Evolutionary conservation across 2,888 invertebrate species (phyloP).

Genomic region (Ommatoiulus sabulosus): DNA sequence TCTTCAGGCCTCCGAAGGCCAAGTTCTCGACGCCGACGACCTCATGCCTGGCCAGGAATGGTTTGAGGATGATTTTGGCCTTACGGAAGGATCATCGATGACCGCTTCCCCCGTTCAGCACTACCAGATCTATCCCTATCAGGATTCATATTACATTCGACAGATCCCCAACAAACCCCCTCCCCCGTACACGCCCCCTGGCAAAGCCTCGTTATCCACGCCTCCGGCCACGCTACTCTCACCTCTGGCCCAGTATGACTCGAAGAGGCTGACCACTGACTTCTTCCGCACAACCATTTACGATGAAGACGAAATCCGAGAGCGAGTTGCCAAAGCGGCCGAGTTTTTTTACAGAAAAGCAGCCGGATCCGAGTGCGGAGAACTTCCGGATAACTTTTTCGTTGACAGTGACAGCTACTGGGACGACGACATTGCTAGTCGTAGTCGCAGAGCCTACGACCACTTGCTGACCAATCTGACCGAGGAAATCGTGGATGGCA

Average conservation of each 20-base stretch:
- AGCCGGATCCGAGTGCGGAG: not conserved
- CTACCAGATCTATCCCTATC: constrained; percentile 59
- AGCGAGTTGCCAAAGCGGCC: constrained; percentile 29
- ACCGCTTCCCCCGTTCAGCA: constrained; percentile 70
- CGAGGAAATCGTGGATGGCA: constrained; percentile 66
- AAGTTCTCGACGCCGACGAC: constrained; percentile 62
- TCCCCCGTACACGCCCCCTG: constrained; percentile 79
- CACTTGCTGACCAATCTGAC: constrained; percentile 67
- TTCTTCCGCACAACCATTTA: not conserved
- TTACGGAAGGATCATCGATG: constrained; percentile 68
- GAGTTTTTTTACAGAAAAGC: not conserved
- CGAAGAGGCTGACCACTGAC: not conserved
- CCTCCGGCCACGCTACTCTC: not conserved
- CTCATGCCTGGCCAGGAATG: constrained; percentile 62
- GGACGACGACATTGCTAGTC: constrained; percentile 45
- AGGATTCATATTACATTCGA: constrained; percentile 71
- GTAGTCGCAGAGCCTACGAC: constrained; percentile 65
- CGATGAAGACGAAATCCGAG: constrained; percentile 11
- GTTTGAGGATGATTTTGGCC: constrained; percentile 67
- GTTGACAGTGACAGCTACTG: not conserved
- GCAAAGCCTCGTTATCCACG: constrained; percentile 44
- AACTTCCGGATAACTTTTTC: not conserved
- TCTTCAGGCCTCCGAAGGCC: constrained; percentile 56
- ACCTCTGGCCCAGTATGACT: not conserved
- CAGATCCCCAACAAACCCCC: constrained; percentile 82